Evolutionary conservation across 2,113 vertebrate species (phyloP).

Genomic region (Spheniscus mendiculus): DNA sequence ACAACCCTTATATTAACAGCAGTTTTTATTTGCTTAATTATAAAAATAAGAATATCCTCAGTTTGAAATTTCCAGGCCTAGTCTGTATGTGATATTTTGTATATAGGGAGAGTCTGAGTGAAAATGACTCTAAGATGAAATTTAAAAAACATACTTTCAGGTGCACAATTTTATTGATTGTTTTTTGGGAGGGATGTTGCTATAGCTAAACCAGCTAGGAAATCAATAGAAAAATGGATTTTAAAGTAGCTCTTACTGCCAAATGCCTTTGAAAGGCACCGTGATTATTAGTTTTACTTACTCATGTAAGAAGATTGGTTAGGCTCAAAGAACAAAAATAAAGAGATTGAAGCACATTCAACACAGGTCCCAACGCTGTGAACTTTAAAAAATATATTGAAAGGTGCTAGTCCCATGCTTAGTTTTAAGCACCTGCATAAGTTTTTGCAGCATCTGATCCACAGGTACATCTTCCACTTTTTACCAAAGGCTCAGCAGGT

Average conservation of each 20-base stretch:
- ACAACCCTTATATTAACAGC: neutral
- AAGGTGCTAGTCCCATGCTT: neutral
- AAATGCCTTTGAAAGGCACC: neutral
- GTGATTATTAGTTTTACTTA: neutral
- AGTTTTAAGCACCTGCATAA: neutral
- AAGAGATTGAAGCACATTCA: neutral
- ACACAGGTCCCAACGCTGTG: fast-evolving
- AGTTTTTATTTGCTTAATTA: neutral
- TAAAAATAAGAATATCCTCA: neutral
- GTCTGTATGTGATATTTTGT: neutral
- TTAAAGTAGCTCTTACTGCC: neutral
- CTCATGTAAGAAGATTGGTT: neutral
- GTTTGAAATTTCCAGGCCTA: neutral
- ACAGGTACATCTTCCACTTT: neutral
- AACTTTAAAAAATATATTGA: neutral
- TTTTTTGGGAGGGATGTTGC: neutral
- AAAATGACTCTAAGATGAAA: neutral
- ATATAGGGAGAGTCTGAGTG: neutral
- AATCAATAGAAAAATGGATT: neutral
- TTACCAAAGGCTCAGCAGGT: neutral
- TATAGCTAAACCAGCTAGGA: neutral
- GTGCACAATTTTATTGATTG: neutral
- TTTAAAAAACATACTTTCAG: neutral
- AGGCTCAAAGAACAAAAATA: neutral
- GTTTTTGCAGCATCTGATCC: neutral